Evolutionary conservation across 2,797 vertebrate species (phyloP).

Genomic region (Anabas testudineus): DNA sequence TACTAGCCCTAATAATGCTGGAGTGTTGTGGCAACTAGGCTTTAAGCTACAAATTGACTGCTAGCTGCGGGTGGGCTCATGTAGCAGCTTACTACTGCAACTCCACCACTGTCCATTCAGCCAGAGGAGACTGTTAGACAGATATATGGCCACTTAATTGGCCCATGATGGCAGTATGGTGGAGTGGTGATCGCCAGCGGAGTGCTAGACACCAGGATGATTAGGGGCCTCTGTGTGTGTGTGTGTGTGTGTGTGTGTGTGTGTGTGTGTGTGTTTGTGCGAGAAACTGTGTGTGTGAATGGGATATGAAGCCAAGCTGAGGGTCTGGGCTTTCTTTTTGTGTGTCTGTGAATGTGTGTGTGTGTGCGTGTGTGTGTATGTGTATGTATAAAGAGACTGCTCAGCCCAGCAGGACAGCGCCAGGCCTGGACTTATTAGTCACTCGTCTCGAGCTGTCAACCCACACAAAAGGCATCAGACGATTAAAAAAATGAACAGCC

Average conservation of each 20-base stretch:
- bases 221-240: conserved; percentile 77
- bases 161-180: conserved; percentile 85
- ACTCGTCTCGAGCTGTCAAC: conserved; percentile 85
- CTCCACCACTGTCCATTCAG: conserved; percentile 78
- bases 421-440: conserved; percentile 85
- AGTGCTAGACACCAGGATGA: conserved; percentile 85
- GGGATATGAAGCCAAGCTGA: conserved; percentile 50
- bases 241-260: conserved; percentile 47
- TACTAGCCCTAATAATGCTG: conserved; percentile 79
- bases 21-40: conserved; percentile 80
- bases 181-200: conserved; percentile 84
- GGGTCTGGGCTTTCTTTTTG: conserved; percentile 38
- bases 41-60: conserved; percentile 85
- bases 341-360: conserved; percentile 29
- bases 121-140: conserved; percentile 81
- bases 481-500: conserved; percentile 84
- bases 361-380: conserved; percentile 49
- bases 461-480: conserved; percentile 83
- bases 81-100: conserved; percentile 73
- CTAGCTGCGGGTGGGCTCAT: conserved; percentile 74
- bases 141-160: conserved; percentile 88
- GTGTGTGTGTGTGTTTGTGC: conserved; percentile 46
- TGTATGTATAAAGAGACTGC: conserved; percentile 72
- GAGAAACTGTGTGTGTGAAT: conserved; percentile 28
- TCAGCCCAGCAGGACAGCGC: conserved; percentile 82